Evolutionary conservation across 2,113 vertebrate genomes (phyloP).

Genomic region (Harpagus bidentatus): DNA sequence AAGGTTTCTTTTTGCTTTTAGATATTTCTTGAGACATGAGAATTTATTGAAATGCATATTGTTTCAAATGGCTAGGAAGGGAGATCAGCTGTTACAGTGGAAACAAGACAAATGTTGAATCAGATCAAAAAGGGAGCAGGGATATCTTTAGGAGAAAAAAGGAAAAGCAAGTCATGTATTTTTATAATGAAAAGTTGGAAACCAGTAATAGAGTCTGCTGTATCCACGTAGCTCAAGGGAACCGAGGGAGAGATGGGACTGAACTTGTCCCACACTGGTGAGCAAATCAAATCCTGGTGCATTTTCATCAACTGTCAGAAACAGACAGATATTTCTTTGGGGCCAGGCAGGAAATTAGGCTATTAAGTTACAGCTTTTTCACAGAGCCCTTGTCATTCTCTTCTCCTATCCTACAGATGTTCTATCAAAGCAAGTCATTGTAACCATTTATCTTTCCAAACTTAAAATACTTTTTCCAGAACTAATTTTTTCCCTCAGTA

Average conservation of each 20-base stretch:
- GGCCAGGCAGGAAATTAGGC: constrained; percentile 91
- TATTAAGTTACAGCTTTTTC: constrained; percentile 92
- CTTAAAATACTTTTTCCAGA: constrained; percentile 82
- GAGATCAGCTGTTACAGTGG: background rate
- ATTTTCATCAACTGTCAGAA: constrained; percentile 90
- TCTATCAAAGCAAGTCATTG: constrained; percentile 89
- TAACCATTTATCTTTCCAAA: constrained; percentile 88
- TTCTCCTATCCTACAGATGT: constrained; percentile 81
- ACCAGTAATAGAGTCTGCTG: background rate
- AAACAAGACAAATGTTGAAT: constrained; percentile 6
- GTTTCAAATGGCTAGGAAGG: background rate
- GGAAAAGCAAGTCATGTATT: background rate
- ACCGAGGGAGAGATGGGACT: constrained; percentile 70
- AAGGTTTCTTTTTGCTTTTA: background rate
- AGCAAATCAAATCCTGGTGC: constrained; percentile 83
- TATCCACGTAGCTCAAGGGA: background rate
- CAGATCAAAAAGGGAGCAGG: background rate
- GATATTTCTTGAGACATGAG: background rate
- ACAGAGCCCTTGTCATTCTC: constrained; percentile 75
- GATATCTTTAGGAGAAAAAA: background rate
- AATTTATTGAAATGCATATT: background rate
- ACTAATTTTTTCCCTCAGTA: constrained; percentile 69
- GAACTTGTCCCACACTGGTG: constrained; percentile 79
- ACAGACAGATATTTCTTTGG: constrained; percentile 83
- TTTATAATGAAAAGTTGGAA: constrained; percentile 17